Conservation (phyloP, 2,888 invertebrate genomes). For the Scaeva pyrastri region DNA sequence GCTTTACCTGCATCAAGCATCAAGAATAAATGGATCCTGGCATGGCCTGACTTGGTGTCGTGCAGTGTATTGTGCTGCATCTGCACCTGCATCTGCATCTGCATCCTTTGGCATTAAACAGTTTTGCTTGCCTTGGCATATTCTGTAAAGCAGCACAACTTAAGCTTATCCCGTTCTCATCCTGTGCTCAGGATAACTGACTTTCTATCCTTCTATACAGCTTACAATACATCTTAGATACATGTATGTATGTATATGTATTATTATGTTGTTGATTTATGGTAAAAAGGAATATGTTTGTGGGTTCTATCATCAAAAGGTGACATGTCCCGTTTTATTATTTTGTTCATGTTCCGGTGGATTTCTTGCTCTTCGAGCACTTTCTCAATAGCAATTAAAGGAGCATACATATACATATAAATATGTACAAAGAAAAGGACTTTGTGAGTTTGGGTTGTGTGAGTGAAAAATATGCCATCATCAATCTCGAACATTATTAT, state of each 20-base stretch:
- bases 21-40: constrained; percentile 46
- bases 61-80: no score
- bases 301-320: constrained; percentile 34
- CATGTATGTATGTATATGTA: background rate
- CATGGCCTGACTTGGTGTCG: no score
- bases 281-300: background rate
- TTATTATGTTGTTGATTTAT: constrained; percentile 2
- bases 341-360: constrained; percentile 54
- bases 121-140: constrained; percentile 39
- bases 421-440: no score
- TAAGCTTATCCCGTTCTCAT: constrained; percentile 37
- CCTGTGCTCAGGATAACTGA: constrained; percentile 34
- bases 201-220: background rate
- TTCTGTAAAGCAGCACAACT: constrained; percentile 29
- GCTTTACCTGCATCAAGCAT: constrained; percentile 59
- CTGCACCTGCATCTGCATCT: no score
- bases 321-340: constrained; percentile 63
- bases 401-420: no score
- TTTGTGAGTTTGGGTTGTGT: constrained; percentile 8
- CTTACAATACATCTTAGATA: constrained; percentile 9
- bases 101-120: background rate
- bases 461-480: constrained; percentile 48
- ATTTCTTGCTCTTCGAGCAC: constrained; percentile 50
- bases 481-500: constrained; percentile 68
- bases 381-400: constrained; percentile 59